Evolutionary conservation across 2,888 invertebrate species (phyloP).

Genomic region (Girardia tigrina): DNA sequence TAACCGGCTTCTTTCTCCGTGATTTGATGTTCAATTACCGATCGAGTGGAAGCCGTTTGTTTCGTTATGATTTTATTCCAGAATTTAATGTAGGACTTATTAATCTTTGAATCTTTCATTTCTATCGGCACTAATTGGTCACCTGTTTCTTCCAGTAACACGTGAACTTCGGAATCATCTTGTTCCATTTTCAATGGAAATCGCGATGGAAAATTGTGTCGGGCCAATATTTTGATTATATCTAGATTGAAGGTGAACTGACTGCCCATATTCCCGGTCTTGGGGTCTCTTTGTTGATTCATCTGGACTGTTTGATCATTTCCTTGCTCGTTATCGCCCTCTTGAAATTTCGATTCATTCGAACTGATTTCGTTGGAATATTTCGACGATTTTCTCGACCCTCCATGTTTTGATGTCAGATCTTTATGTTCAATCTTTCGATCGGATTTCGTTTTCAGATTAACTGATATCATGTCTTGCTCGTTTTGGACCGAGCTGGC

Average conservation of each 20-base stretch:
- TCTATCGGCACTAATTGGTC: background rate
- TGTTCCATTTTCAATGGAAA: background rate
- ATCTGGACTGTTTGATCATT: background rate
- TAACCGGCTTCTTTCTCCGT: background rate
- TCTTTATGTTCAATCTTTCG: background rate
- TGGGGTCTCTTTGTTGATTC: background rate
- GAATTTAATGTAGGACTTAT: background rate
- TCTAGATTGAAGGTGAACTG: background rate
- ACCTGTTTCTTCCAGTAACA: background rate
- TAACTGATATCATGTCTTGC: background rate
- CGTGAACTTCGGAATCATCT: background rate
- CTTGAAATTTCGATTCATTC: background rate
- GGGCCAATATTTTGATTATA: background rate
- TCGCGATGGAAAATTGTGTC: background rate
- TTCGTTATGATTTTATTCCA: background rate
- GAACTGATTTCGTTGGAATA: background rate
- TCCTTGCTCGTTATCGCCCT: background rate
- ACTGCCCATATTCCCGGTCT: background rate
- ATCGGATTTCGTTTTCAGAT: background rate
- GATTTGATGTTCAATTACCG: background rate
- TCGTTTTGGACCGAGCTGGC: background rate
- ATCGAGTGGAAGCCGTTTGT: background rate
- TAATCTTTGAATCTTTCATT: too few species aligned
- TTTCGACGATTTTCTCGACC: slow-evolving; percentile 2
- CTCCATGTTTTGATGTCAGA: background rate